These are phyloP conservation scores for Phoebastria nigripes DNA, from an alignment of 2,797 vertebrate species.

Conservation along the genomic window DNA sequence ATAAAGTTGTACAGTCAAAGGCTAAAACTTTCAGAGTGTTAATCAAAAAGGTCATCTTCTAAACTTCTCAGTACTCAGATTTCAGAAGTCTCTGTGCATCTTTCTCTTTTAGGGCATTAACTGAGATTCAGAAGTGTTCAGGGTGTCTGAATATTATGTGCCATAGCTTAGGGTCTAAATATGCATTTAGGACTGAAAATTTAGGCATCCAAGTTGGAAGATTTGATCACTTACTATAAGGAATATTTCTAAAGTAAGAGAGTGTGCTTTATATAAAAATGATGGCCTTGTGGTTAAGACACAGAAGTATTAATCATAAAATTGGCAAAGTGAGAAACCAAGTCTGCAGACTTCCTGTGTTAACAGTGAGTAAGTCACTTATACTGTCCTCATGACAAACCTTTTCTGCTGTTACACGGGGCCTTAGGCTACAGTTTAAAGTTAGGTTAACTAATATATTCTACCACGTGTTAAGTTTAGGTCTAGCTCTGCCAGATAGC, in stretches of 20 bases:
- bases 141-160: background rate
- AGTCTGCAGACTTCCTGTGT: slow-evolving; percentile 25
- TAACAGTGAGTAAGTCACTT: slow-evolving; percentile 32
- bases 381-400: slow-evolving; percentile 31
- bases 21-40: background rate
- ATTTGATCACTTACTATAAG: background rate
- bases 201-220: background rate
- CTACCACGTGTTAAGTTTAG: slow-evolving; percentile 2
- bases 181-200: background rate
- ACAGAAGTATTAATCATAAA: slow-evolving; percentile 27
- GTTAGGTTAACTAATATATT: slow-evolving; percentile 11
- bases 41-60: background rate
- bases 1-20: background rate
- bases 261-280: background rate
- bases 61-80: background rate
- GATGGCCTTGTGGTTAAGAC: background rate
- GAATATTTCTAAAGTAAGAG: background rate
- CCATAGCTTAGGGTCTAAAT: background rate
- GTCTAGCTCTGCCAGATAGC: slow-evolving; percentile 26
- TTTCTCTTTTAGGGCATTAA: background rate
- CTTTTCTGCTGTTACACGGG: background rate
- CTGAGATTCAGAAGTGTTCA: background rate
- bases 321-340: slow-evolving; percentile 10
- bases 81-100: background rate
- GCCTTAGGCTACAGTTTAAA: slow-evolving; percentile 44